Base-by-base conservation (phyloP, 2,888 invertebrate genomes). In the Camponotus fellah region DNA sequence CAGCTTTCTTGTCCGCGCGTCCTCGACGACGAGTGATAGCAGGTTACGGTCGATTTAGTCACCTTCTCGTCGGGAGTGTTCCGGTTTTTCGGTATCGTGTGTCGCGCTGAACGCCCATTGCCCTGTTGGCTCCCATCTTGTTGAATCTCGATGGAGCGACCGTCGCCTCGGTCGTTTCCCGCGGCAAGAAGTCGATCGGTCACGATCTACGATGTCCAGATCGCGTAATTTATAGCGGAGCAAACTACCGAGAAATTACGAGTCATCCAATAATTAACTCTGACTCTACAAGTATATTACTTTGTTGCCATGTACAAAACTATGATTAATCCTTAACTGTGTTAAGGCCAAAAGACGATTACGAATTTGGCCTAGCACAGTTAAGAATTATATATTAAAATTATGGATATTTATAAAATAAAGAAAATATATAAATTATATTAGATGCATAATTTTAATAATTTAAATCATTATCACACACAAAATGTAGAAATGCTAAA, bases 11-110 rank as follows among this genome's bases (percentile, higher is more conserved):
- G 60, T 10, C 53, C 60, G 77, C 74, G 65, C 66, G 77, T 66
- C 81, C 74, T 77, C 83, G 84, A 82, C 85, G 77, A 87, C 89
- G 90, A 92, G 88, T 91, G 91, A 93, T 92, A 91, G 93, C 91
- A 92, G 92, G 93, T 93, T 93, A 91, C 91, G 91, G 90, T 92
- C 93, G 91, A 93, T 94, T 93, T 92, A 92, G 92, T 91, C 93
- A 93, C 92, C 91, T 92, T 89, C 90, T 87, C 92, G 91, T 92
- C 93, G 91, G 87, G 87, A 90, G 85, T 86, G 86, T 91, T 88
- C 87, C 85, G 84, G 81, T 91, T 91, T 89, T 91, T 92, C 91
- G 72, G 80, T 81, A 53, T 83, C 74, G 64, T 86, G 86, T 85
- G 71, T 79, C 71, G 58, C 43, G 68, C 56, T 40, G 53, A 12